phyloP scores from a whole-genome alignment of 23 tunicate genomes.

The Halocynthia roretzi region DNA sequence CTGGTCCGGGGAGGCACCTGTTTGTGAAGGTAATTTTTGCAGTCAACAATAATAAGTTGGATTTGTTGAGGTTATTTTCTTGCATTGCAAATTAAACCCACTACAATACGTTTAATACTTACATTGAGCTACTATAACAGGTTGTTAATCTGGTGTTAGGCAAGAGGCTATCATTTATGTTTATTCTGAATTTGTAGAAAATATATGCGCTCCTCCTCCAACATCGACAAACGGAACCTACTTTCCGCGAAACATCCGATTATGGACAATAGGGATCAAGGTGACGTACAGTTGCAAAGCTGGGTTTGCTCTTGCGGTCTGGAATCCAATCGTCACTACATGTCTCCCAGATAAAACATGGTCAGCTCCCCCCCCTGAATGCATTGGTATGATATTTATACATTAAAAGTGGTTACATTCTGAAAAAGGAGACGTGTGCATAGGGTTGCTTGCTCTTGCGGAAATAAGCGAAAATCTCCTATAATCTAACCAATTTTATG shows the following conservation, averaged over 20 bases:
- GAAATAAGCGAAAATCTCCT: background rate
- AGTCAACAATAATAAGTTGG: background rate
- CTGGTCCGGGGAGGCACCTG: background rate
- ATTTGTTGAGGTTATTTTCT: no score
- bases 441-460: background rate
- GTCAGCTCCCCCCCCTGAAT: background rate
- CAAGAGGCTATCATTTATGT: no score
- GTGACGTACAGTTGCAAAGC: background rate
- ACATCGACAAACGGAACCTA: background rate
- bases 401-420: background rate
- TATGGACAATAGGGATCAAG: background rate
- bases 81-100: no score
- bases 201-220: background rate
- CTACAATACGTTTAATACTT: no score
- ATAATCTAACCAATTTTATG: background rate
- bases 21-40: constrained; percentile 1
- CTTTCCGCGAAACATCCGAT: background rate
- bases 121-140: no score
- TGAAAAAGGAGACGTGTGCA: background rate
- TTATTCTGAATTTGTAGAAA: background rate
- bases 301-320: background rate
- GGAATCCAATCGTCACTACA: background rate
- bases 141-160: no score
- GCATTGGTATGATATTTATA: constrained; percentile 1
- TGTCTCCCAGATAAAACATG: background rate